Percentiles rank a stretch among this genome's conserved stretches.
phyloP scores from a whole-genome alignment of 37 sponge, comb jelly and placozoan genomes.

The Beroe forskalii region DNA sequence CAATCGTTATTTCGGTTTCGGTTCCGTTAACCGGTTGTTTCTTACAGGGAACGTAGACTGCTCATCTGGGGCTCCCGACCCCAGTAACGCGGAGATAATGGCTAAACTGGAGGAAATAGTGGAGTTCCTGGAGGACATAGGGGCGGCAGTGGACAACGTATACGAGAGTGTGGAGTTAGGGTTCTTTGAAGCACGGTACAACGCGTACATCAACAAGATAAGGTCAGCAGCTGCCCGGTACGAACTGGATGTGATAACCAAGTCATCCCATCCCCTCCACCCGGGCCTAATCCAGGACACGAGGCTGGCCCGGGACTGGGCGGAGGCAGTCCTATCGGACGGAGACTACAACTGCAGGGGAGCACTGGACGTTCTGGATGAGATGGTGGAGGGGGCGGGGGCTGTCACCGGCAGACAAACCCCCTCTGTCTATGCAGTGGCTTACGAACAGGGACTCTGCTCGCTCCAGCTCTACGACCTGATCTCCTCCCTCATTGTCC shows the following conservation, averaged over 20 bases:
- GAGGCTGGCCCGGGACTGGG: background rate
- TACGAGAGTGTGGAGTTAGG: background rate
- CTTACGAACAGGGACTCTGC: too few relatives aligned
- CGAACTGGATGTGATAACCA: too few relatives aligned
- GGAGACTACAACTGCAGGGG: background rate
- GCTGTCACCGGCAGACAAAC: background rate
- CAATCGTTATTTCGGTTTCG: too few relatives aligned
- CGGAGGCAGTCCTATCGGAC: background rate
- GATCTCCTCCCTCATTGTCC: too few relatives aligned
- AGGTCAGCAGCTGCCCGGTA: too few relatives aligned
- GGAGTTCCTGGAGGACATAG: background rate
- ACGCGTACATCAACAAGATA: too few relatives aligned
- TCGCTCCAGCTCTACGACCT: too few relatives aligned
- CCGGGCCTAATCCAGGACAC: background rate
- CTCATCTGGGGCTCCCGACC: background rate
- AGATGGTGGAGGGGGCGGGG: background rate
- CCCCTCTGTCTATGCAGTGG: too few relatives aligned
- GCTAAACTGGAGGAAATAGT: background rate
- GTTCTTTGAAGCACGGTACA: background rate
- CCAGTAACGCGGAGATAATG: background rate
- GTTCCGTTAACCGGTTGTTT: too few relatives aligned
- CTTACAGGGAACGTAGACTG: background rate
- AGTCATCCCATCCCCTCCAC: too few relatives aligned
- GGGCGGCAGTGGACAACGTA: background rate
- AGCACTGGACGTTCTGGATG: background rate